phyloP scores from a whole-genome alignment of 2,888 invertebrate species.

The Cephus spinipes region DNA sequence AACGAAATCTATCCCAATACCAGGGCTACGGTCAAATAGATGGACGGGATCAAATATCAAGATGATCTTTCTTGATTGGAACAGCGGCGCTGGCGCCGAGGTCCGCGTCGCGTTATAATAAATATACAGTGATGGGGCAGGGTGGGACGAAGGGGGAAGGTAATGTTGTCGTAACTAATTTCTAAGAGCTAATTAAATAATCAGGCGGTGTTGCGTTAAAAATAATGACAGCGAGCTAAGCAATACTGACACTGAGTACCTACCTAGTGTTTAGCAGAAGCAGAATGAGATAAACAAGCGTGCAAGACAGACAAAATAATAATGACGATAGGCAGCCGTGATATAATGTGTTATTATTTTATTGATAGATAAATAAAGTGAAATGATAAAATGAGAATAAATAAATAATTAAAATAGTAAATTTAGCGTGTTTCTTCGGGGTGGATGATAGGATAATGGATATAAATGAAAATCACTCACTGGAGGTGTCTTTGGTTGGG shows the following conservation, averaged over 20 bases:
- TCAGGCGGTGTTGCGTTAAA: background rate
- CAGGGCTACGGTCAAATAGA: background rate
- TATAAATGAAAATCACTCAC: conserved; percentile 45
- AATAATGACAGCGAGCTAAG: background rate
- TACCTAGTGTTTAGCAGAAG: background rate
- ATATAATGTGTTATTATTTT: background rate
- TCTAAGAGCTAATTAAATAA: background rate
- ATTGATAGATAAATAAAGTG: background rate
- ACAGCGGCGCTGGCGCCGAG: background rate
- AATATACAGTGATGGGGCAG: background rate
- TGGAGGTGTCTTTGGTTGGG: conserved; percentile 55
- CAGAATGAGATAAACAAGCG: background rate
- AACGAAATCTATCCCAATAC: background rate
- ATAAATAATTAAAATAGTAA: background rate
- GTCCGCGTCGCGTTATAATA: background rate
- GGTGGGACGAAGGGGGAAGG: background rate
- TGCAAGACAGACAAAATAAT: background rate
- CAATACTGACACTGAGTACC: background rate
- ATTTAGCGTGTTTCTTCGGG: background rate
- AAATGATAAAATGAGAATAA: background rate
- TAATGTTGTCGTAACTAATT: background rate
- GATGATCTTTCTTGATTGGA: background rate
- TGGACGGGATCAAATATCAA: background rate
- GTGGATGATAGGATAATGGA: background rate
- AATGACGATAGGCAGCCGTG: background rate